Base-by-base conservation (phyloP, 2,797 vertebrate species). In the Poecilia velifera region DNA sequence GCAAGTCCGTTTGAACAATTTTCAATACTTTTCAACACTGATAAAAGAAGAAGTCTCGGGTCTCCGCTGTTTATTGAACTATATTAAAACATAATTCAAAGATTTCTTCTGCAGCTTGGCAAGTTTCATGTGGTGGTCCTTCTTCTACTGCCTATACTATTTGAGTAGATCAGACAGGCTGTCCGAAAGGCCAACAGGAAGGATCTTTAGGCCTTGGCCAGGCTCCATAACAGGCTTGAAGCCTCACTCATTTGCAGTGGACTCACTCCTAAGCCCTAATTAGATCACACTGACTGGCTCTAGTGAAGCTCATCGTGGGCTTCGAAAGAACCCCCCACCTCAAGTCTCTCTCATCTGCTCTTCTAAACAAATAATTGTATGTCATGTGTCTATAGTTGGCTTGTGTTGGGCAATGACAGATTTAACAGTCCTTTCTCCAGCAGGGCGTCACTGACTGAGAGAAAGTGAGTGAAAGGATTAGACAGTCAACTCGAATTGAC, bases 391-490 rank as follows among this genome's bases (percentile, higher is more conserved):
- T 34, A 72, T 20, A 75, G 74, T 68, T 71, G 70, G 70, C 68
- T 73, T 70, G 46, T 74, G 76, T 77, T 62, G 41, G 12, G 78
- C 86, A 87, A 86, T 87, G 81, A 25, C 80, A 46, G 83, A 77
- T 85, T 89, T 89, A 90, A 91, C 72, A 82, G 89, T 39, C 59
- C 77, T 90, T 89, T 91, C 78, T 88, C 72, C 77, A 79, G 76
- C 6, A 81, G 78, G 76, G 73, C 83, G 77, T 74, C 3, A 1
- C 73, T 51, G 66, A 86, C 31, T 57, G 75, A 85, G 72, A 78
- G 85, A 88, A 82, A 82, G 86, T 28, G 78, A 89, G 85, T 83
- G 79, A 62, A 34, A 57, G 90, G 95, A 95, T 95, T 95, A 95
- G 87, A 79, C 75, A 25, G 83, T 74, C 80, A 62, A 85, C 90